Conservation (phyloP, 2,113 vertebrate species). For the Dolichallabes microphthalmus region DNA sequence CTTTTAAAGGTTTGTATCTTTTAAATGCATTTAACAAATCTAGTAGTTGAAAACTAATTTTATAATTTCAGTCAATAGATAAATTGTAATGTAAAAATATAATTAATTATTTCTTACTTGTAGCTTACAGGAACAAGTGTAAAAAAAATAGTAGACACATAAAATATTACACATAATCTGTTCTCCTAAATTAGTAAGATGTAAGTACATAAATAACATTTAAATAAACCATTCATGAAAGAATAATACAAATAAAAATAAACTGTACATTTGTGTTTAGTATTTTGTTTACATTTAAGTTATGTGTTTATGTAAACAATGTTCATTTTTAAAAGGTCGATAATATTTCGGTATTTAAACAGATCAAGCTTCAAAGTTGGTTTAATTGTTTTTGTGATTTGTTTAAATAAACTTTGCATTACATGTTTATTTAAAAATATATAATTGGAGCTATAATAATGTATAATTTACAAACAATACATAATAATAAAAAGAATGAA, state of each 20-base stretch:
- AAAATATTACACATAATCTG: neutral
- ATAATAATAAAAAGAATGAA: neutral
- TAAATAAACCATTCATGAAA: neutral
- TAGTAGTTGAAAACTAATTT: neutral
- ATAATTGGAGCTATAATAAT: neutral
- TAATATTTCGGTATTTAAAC: neutral
- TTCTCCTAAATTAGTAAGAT: no score
- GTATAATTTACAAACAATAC: no score
- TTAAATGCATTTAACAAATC: neutral
- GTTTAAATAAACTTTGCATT: neutral
- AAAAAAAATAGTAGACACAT: neutral
- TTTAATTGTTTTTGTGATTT: neutral
- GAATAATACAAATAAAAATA: neutral
- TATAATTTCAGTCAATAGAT: neutral
- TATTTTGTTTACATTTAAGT: neutral
- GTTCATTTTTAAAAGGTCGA: neutral
- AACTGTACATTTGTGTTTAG: neutral
- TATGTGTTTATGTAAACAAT: neutral
- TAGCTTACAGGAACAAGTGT: neutral
- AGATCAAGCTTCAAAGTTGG: neutral
- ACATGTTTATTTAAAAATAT: neutral
- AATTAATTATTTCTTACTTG: neutral
- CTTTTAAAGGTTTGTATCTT: neutral
- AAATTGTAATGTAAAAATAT: neutral
- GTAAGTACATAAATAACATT: neutral